Conservation (phyloP, 1,140 invertebrate species). For the Tribolium castaneum region DNA sequence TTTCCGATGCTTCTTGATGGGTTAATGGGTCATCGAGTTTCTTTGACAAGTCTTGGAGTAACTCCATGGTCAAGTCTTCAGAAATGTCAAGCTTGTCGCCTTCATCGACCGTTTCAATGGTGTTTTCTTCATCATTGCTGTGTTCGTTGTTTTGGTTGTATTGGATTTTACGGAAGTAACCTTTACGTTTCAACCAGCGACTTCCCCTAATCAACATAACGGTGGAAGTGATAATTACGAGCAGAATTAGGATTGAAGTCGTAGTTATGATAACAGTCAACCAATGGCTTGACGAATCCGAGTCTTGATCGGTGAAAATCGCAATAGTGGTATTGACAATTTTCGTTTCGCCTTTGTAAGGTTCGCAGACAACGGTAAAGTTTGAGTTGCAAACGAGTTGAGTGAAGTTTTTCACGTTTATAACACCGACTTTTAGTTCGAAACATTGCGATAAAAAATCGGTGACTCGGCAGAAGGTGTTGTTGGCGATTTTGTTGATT, state of each 20-base stretch:
- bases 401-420: slow-evolving; percentile 73
- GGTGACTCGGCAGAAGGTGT: slow-evolving; percentile 74
- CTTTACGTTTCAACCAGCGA: slow-evolving; percentile 68
- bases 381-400: slow-evolving; percentile 69
- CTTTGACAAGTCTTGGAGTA: slow-evolving; percentile 75
- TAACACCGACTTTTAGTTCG: slow-evolving; percentile 71
- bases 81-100: slow-evolving; percentile 73
- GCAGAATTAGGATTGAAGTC: slow-evolving; percentile 65
- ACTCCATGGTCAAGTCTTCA: slow-evolving; percentile 79
- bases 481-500: slow-evolving; percentile 66
- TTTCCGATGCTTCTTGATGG: slow-evolving; percentile 78
- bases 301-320: slow-evolving; percentile 51
- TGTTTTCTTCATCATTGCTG: slow-evolving; percentile 64
- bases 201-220: slow-evolving; percentile 67
- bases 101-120: slow-evolving; percentile 63
- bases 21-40: slow-evolving; percentile 78
- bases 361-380: slow-evolving; percentile 65
- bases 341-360: slow-evolving; percentile 63
- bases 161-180: slow-evolving; percentile 63
- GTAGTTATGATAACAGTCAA: slow-evolving; percentile 58
- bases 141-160: slow-evolving; percentile 53
- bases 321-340: slow-evolving; percentile 63
- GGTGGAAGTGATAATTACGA: slow-evolving; percentile 65
- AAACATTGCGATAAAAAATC: slow-evolving; percentile 71
- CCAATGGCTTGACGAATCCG: slow-evolving; percentile 44